A percentile compares a stretch with the other conserved stretches of the same genome.
These are phyloP conservation scores for Thrips palmi DNA, from an alignment of 1,140 invertebrate genomes.

Conservation along the genomic window DNA sequence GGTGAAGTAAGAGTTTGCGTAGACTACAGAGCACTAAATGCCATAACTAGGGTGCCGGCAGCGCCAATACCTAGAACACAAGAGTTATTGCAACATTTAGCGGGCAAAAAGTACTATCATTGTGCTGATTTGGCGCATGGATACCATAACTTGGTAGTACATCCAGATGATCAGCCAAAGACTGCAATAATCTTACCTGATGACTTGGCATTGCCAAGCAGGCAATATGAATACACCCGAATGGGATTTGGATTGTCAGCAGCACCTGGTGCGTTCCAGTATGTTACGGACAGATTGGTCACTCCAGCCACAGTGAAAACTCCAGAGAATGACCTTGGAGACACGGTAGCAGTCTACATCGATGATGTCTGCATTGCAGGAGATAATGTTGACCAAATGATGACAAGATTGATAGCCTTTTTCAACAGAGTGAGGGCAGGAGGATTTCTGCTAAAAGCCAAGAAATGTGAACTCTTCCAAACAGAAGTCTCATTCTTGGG, in stretches of 20 bases:
- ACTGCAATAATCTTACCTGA: constrained; percentile 30
- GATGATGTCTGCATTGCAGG: too few species aligned
- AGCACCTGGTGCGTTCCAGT: constrained; percentile 23
- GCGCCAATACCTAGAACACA: constrained; percentile 31
- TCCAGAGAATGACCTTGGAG: too few species aligned
- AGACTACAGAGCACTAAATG: too few species aligned
- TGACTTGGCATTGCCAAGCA: constrained; percentile 17
- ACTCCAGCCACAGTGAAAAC: too few species aligned
- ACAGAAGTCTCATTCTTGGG: constrained; percentile 21
- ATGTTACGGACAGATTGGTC: constrained; percentile 24
- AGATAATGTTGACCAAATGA: too few species aligned
- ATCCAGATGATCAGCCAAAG: constrained; percentile 22
- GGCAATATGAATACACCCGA: constrained; percentile 20
- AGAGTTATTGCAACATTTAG: constrained; percentile 24
- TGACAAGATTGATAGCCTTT: too few species aligned
- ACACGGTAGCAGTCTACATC: too few species aligned
- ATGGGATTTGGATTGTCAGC: constrained; percentile 23
- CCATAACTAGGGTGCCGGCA: too few species aligned
- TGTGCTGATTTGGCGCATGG: constrained; percentile 28
- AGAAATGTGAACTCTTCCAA: constrained; percentile 19
- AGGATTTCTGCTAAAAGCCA: too few species aligned
- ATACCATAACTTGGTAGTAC: constrained; percentile 29
- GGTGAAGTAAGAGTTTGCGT: too few species aligned
- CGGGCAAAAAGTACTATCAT: constrained; percentile 23
- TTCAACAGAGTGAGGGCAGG: too few species aligned